Conservation (phyloP, 2,113 vertebrate genomes). For the Dasyurus viverrinus region DNA sequence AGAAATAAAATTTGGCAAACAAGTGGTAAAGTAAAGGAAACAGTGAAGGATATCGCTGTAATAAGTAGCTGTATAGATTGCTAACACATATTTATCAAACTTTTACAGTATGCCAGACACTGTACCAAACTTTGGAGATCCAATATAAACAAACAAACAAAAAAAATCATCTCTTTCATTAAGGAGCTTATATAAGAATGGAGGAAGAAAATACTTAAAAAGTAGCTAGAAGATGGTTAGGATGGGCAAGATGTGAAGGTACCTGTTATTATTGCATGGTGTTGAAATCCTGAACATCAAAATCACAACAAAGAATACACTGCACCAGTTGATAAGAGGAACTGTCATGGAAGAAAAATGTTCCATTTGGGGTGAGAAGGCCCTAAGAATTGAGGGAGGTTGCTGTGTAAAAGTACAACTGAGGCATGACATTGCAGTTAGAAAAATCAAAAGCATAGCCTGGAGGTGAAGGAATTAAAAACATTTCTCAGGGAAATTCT, state of each 20-base stretch:
- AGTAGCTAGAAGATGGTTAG: neutral
- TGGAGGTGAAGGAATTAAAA: neutral
- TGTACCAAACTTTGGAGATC: neutral
- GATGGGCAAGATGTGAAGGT: neutral
- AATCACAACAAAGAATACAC: neutral
- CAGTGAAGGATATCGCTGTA: neutral
- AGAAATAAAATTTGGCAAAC: neutral
- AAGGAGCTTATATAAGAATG: neutral
- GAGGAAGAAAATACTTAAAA: neutral
- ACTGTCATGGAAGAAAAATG: neutral
- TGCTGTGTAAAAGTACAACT: too few species aligned
- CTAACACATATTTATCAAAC: neutral
- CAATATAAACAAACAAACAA: neutral
- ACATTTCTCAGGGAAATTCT: neutral
- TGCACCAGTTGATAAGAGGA: neutral
- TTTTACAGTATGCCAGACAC: neutral
- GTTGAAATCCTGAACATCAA: neutral
- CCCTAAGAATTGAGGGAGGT: neutral
- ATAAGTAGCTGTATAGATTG: neutral
- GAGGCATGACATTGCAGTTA: neutral
- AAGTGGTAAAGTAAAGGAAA: neutral
- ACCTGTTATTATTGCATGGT: neutral
- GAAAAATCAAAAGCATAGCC: neutral
- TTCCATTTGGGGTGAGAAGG: neutral
- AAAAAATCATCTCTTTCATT: neutral